Conservation (phyloP, 1,140 invertebrate genomes). For the Dendroctonus valens region DNA sequence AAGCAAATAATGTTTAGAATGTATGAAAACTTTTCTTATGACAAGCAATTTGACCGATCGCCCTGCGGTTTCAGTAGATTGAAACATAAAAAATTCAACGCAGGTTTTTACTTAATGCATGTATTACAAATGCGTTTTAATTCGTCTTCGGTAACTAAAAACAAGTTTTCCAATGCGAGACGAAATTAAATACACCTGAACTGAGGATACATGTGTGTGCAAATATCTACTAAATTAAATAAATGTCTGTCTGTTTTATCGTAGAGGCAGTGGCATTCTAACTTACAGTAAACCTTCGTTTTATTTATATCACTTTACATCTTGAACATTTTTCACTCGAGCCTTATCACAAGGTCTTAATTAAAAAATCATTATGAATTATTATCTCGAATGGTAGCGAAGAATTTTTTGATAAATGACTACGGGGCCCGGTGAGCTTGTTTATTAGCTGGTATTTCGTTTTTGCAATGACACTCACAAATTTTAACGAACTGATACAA, state of each 20-base stretch:
- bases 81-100: no score
- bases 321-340: constrained; percentile 43
- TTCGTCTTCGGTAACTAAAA: no score
- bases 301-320: constrained; percentile 42
- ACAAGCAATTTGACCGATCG: no score
- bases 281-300: constrained; percentile 23
- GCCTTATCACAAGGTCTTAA: constrained; percentile 39
- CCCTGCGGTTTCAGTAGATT: no score
- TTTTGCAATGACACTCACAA: not conserved
- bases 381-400: constrained; percentile 35
- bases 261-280: constrained; percentile 15
- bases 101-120: no score
- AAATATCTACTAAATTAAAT: not conserved
- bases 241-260: constrained; percentile 32
- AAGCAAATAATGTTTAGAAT: no score
- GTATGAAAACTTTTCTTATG: no score
- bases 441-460: constrained; percentile 31
- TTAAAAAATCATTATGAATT: constrained; percentile 47
- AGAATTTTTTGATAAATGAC: constrained; percentile 36
- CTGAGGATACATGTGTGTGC: no score
- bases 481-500: not conserved
- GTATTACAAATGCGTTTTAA: no score
- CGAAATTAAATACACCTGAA: no score
- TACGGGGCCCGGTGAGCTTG: constrained; percentile 21
- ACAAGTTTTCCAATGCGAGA: no score